A percentile compares a stretch with the other conserved stretches of the same genome.
Conservation (phyloP, 2,797 vertebrate species). For the Champsocephalus esox region DNA sequence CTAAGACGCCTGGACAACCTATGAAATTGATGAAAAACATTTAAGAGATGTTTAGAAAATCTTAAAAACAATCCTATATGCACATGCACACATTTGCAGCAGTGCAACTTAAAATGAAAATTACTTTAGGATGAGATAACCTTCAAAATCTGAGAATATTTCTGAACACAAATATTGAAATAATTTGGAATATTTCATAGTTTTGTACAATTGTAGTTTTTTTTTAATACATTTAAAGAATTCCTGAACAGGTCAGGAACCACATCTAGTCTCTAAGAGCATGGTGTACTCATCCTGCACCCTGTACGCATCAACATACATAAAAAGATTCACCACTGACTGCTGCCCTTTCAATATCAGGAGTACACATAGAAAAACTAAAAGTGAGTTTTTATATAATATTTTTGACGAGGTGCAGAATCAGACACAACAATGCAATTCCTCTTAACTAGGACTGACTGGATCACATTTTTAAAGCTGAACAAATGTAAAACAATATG, state of each 20-base stretch:
- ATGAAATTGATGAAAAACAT: conserved; percentile 69
- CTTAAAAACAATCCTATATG: not conserved
- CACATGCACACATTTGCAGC: conserved; percentile 6
- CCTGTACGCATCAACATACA: conserved; percentile 4
- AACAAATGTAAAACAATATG: conserved; percentile 10
- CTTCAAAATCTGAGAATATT: not conserved
- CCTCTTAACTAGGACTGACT: not conserved
- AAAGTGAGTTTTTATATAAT: not conserved
- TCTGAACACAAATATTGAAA: conserved; percentile 2
- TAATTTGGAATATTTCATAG: not conserved
- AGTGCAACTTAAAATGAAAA: conserved; percentile 6
- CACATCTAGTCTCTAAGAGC: not conserved
- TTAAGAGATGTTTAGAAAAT: conserved; percentile 50
- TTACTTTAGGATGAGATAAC: not conserved
- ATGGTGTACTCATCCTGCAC: conserved; percentile 2
- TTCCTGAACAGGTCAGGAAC: conserved; percentile 1
- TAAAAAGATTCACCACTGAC: conserved; percentile 8
- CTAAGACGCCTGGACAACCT: conserved; percentile 78
- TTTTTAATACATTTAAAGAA: not conserved
- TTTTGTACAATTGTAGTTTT: conserved; percentile 1
- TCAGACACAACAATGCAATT: conserved; percentile 5
- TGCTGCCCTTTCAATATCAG: conserved; percentile 3
- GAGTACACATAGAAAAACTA: not conserved
- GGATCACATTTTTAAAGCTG: not conserved
- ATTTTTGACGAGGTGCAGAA: conserved; percentile 6